These are phyloP conservation scores for Bombus haemorrhoidalis DNA, from an alignment of 1,140 invertebrate genomes.

Conservation along the genomic window DNA sequence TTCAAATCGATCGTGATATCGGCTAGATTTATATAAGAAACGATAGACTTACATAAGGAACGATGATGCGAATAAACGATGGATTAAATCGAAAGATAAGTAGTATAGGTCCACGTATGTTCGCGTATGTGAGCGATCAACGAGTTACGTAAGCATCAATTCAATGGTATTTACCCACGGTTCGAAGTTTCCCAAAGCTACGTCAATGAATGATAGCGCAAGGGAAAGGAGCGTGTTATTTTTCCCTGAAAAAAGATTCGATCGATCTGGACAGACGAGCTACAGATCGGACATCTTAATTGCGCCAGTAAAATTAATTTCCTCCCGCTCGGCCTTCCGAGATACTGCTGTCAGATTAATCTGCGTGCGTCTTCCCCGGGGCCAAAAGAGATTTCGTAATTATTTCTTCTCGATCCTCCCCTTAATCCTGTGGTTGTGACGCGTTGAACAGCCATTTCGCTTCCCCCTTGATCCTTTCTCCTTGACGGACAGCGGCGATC, in stretches of 20 bases:
- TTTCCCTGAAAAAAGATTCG: not conserved
- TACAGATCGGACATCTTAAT: slow-evolving; percentile 49
- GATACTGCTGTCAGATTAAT: slow-evolving; percentile 53
- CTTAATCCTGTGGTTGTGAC: not conserved
- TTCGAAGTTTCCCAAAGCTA: not conserved
- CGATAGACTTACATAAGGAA: not conserved
- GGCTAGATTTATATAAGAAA: not conserved
- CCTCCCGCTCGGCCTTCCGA: slow-evolving; percentile 32
- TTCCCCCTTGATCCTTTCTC: not conserved
- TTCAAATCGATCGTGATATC: too few relatives aligned
- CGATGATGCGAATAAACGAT: not conserved
- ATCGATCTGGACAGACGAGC: slow-evolving; percentile 27
- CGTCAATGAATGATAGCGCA: too few relatives aligned
- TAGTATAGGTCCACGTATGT: not conserved
- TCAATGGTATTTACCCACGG: not conserved
- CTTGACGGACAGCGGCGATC: not conserved
- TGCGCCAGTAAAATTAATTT: slow-evolving; percentile 52
- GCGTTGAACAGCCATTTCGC: not conserved
- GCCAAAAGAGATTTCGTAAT: slow-evolving; percentile 37
- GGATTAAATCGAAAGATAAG: not conserved
- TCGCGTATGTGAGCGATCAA: not conserved
- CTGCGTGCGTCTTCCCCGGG: not conserved
- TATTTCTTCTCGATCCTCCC: slow-evolving; percentile 34
- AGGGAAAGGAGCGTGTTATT: not conserved
- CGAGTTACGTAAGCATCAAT: not conserved